Conservation (phyloP, 1,140 invertebrate genomes). For the Drosophila micromelanica region DNA sequence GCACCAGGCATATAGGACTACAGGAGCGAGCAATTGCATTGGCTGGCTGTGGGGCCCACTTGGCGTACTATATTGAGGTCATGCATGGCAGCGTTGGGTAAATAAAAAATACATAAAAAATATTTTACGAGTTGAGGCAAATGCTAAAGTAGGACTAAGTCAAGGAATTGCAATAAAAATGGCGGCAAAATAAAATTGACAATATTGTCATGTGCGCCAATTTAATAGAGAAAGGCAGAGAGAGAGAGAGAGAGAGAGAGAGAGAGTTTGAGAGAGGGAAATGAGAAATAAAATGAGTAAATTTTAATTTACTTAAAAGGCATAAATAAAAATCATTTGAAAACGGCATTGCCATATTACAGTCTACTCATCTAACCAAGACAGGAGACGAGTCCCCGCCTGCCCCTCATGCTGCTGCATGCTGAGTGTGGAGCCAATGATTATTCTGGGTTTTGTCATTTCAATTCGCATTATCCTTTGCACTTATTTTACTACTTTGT, state of each 20-base stretch:
- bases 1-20: not conserved
- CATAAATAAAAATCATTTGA: slow-evolving; percentile 64
- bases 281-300: slow-evolving; percentile 63
- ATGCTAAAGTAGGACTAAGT: slow-evolving; percentile 51
- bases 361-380: slow-evolving; percentile 1
- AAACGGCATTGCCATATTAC: slow-evolving; percentile 5
- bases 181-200: slow-evolving; percentile 76
- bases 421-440: slow-evolving; percentile 75
- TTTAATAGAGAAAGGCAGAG: slow-evolving; percentile 34
- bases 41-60: slow-evolving; percentile 42
- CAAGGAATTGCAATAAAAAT: slow-evolving; percentile 75
- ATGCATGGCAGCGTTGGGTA: slow-evolving; percentile 72
- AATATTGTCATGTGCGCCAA: slow-evolving; percentile 76
- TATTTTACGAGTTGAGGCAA: slow-evolving; percentile 71
- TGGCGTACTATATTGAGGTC: slow-evolving; percentile 68
- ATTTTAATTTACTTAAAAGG: slow-evolving; percentile 82
- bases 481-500: slow-evolving; percentile 83
- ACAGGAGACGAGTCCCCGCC: not conserved
- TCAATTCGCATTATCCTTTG: slow-evolving; percentile 84
- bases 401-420: slow-evolving; percentile 1
- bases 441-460: slow-evolving; percentile 84
- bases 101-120: slow-evolving; percentile 84
- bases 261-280: slow-evolving; percentile 14
- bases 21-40: slow-evolving; percentile 61
- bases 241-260: slow-evolving; percentile 17